Evolutionary conservation across 2,113 vertebrate species (phyloP).

Genomic region (Choloepus hoffmanni): DNA sequence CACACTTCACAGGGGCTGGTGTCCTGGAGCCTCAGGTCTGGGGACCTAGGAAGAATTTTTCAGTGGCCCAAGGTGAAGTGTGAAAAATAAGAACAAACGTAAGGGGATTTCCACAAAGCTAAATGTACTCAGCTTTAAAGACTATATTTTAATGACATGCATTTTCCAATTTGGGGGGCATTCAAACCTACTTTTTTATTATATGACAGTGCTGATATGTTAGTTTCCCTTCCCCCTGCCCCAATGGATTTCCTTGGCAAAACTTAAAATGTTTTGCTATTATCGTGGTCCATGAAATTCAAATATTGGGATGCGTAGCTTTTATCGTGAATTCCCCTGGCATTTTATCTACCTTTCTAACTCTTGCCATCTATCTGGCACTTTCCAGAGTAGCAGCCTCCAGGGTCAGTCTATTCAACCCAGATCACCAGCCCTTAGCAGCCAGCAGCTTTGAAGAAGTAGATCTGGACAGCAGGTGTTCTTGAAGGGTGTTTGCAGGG

Average conservation of each 20-base stretch:
- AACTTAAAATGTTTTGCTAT: conserved; percentile 17
- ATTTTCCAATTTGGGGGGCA: neutral
- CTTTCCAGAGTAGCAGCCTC: neutral
- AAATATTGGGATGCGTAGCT: neutral
- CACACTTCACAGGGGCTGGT: neutral
- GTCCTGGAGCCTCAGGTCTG: neutral
- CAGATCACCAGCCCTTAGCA: neutral
- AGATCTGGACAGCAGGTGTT: neutral
- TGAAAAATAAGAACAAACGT: neutral
- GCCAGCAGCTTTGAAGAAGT: neutral
- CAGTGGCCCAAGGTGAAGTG: neutral
- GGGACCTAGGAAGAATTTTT: neutral
- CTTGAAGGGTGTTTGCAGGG: neutral
- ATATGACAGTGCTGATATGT: neutral
- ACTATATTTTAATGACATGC: neutral
- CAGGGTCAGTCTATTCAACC: neutral
- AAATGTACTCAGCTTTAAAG: neutral
- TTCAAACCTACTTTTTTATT: neutral
- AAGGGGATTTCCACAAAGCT: neutral
- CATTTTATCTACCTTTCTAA: conserved; percentile 20
- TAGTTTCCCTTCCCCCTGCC: neutral
- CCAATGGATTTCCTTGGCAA: neutral
- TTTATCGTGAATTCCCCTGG: neutral
- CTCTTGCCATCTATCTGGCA: neutral
- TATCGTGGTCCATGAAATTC: neutral